phyloP scores from a whole-genome alignment of 2,888 invertebrate species.

The Aphrophora alni region DNA sequence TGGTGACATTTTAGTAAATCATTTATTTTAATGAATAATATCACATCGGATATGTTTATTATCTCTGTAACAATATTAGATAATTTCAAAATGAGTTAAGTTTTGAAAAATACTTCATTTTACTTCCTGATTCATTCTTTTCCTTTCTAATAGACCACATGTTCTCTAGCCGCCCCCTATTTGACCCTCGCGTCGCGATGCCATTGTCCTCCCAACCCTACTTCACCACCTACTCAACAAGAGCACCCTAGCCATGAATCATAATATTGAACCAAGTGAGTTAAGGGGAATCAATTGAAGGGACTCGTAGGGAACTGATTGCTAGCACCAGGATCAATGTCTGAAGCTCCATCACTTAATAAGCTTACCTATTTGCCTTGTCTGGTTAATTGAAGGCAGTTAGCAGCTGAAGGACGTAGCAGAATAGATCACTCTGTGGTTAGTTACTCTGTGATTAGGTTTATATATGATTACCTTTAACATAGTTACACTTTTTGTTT shows the following conservation, averaged over 20 bases:
- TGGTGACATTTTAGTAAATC: too few relatives aligned
- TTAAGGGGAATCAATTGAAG: constrained; percentile 9
- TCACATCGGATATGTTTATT: too few relatives aligned
- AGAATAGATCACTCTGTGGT: too few relatives aligned
- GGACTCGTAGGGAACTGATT: not conserved
- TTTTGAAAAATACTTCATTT: too few relatives aligned
- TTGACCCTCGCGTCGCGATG: not conserved
- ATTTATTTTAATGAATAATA: too few relatives aligned
- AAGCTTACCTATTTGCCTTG: not conserved
- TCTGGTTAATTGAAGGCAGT: too few relatives aligned
- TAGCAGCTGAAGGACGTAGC: too few relatives aligned
- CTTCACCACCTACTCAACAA: constrained; percentile 3
- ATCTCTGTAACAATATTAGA: too few relatives aligned
- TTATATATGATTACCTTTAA: too few relatives aligned
- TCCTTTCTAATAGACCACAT: not conserved
- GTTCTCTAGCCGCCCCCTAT: not conserved
- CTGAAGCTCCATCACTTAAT: not conserved
- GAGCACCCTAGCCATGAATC: not conserved
- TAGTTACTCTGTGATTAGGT: too few relatives aligned
- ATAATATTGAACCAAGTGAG: not conserved
- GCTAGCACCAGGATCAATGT: not conserved
- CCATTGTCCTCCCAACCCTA: not conserved
- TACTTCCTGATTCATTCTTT: not conserved
- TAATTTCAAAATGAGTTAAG: too few relatives aligned
- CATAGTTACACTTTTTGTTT: too few relatives aligned